These are phyloP conservation scores for Pemphredon lugubris DNA, from an alignment of 2,888 invertebrate genomes.

Conservation along the genomic window DNA sequence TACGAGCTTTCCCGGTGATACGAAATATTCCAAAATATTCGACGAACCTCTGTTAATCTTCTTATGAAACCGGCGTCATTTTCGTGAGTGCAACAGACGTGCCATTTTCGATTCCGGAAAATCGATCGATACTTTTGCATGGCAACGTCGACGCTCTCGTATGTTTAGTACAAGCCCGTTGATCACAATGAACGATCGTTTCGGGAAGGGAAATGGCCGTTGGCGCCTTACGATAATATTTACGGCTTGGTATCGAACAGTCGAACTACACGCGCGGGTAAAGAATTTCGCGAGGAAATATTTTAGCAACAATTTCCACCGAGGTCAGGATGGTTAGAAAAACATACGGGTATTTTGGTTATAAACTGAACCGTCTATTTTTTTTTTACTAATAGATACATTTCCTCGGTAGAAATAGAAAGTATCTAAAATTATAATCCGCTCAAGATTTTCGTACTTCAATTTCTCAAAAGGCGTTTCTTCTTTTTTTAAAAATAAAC, in stretches of 20 bases:
- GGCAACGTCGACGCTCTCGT: constrained; percentile 3
- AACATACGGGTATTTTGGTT: constrained; percentile 8
- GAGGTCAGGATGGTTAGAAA: background rate
- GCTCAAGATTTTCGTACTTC: too few species aligned
- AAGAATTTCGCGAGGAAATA: constrained; percentile 30
- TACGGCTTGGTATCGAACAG: constrained; percentile 41
- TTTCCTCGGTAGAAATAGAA: too few species aligned
- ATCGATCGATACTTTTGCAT: constrained; percentile 30
- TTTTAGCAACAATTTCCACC: constrained; percentile 10
- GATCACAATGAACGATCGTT: constrained; percentile 54
- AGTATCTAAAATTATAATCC: too few species aligned
- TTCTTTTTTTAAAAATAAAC: too few species aligned
- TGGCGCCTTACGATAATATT: constrained; percentile 53
- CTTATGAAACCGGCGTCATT: too few species aligned
- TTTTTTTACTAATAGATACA: background rate
- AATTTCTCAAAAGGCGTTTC: too few species aligned
- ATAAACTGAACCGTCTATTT: background rate
- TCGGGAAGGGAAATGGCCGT: constrained; percentile 18
- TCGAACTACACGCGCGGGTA: constrained; percentile 6
- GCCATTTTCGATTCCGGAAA: constrained; percentile 28
- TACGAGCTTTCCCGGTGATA: too few species aligned
- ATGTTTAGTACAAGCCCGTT: constrained; percentile 40
- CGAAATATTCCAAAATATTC: too few species aligned
- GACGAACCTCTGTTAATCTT: too few species aligned
- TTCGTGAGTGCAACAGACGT: too few species aligned